Percentiles rank a stretch among this genome's conserved stretches.
Conservation (phyloP, 2,113 vertebrate species). For the Atrichornis clamosus region DNA sequence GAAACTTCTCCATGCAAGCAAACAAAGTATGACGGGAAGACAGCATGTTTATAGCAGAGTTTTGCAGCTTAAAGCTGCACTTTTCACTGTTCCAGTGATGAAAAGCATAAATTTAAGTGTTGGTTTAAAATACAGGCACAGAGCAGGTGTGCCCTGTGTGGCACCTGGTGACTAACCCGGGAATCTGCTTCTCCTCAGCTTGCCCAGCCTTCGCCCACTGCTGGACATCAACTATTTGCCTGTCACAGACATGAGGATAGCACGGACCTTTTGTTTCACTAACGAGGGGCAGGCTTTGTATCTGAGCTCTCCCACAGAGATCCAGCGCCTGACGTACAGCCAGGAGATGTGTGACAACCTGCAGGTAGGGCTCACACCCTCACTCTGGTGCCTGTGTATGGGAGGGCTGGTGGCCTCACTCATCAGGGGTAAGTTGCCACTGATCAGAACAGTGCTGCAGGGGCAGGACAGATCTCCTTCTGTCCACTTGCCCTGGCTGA, state of each 20-base stretch:
- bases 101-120: neutral
- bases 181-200: slow-evolving; percentile 70
- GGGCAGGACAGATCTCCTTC: neutral
- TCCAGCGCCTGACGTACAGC: slow-evolving; percentile 96
- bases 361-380: slow-evolving; percentile 78
- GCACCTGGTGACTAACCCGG: neutral
- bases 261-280: slow-evolving; percentile 96
- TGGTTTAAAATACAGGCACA: neutral
- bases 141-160: neutral
- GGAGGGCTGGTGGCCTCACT: neutral
- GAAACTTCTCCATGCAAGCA: neutral
- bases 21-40: neutral
- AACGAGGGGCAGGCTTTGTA: slow-evolving; percentile 94
- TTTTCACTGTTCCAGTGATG: neutral
- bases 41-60: neutral
- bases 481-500: neutral
- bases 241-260: slow-evolving; percentile 95
- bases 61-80: neutral
- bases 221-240: slow-evolving; percentile 95
- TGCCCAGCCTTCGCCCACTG: slow-evolving; percentile 93
- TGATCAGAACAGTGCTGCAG: neutral
- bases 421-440: fast-evolving
- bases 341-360: slow-evolving; percentile 97
- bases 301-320: slow-evolving; percentile 95
- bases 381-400: neutral